Conservation (phyloP, 2,113 vertebrate species). For the Silurus asotus region DNA sequence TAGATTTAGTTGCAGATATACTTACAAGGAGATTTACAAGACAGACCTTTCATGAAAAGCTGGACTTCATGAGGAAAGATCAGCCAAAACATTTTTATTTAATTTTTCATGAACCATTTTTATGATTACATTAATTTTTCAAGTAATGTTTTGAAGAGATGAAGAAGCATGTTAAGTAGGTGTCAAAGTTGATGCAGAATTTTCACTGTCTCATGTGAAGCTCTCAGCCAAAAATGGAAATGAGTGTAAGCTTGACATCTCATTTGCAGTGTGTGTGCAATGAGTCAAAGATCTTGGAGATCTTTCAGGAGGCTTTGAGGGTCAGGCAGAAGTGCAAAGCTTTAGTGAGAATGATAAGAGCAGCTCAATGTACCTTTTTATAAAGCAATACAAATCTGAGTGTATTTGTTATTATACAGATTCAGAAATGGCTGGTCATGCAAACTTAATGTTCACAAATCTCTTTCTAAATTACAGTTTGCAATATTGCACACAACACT, state of each 20-base stretch:
- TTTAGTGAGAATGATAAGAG: constrained; percentile 36
- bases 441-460: background rate
- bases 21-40: too few relatives aligned
- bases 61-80: too few relatives aligned
- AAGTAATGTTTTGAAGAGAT: constrained; percentile 24
- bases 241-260: constrained; percentile 34
- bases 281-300: constrained; percentile 27
- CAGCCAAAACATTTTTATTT: too few relatives aligned
- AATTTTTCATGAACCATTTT: too few relatives aligned
- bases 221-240: constrained; percentile 19
- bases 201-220: constrained; percentile 29
- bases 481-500: background rate
- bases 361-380: background rate
- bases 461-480: background rate
- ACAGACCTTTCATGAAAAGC: too few relatives aligned
- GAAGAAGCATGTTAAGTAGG: constrained; percentile 1
- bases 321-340: constrained; percentile 14
- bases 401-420: background rate
- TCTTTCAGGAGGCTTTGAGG: background rate
- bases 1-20: too few relatives aligned
- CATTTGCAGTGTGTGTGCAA: constrained; percentile 32
- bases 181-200: constrained; percentile 24
- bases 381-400: constrained; percentile 6
- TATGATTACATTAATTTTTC: too few relatives aligned
- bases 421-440: constrained; percentile 1